phyloP scores from a whole-genome alignment of 1,140 invertebrate genomes.

The Papilio aristodemus region DNA sequence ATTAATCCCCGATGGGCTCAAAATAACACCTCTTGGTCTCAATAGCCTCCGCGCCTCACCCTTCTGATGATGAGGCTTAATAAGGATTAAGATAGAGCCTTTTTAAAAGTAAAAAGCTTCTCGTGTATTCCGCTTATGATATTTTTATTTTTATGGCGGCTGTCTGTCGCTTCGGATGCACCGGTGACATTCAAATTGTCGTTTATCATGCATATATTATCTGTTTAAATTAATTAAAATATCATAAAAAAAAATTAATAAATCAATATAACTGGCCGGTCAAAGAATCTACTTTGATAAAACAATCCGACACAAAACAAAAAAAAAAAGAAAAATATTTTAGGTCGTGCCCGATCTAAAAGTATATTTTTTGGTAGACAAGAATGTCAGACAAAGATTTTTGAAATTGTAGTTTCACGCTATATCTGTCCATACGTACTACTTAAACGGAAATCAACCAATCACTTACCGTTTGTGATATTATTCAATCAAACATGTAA shows the following conservation, averaged over 20 bases:
- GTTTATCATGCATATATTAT: slow-evolving; percentile 25
- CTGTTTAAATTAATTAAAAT: slow-evolving; percentile 30
- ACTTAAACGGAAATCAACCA: no score
- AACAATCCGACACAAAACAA: no score
- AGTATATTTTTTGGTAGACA: no score
- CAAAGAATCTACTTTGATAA: no score
- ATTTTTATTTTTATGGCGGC: slow-evolving; percentile 59
- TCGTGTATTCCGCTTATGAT: slow-evolving; percentile 64
- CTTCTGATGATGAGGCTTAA: slow-evolving; percentile 66
- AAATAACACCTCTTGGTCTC: slow-evolving; percentile 71
- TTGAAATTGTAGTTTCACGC: no score
- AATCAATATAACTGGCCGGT: no score
- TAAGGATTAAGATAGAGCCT: slow-evolving; percentile 77
- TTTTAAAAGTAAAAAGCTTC: slow-evolving; percentile 76
- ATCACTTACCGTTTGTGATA: no score
- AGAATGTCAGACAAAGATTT: no score
- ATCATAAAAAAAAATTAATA: not conserved
- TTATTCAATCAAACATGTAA: no score
- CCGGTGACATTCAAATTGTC: slow-evolving; percentile 32
- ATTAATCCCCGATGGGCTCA: slow-evolving; percentile 66
- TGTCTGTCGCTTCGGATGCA: slow-evolving; percentile 43
- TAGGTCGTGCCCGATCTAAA: no score
- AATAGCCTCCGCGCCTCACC: slow-evolving; percentile 58
- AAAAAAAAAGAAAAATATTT: no score
- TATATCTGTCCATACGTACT: no score